A percentile compares a stretch with the other conserved stretches of the same genome.
Evolutionary conservation across 2,797 vertebrate genomes (phyloP).

Genomic region (Peromyscus melanophrys): DNA sequence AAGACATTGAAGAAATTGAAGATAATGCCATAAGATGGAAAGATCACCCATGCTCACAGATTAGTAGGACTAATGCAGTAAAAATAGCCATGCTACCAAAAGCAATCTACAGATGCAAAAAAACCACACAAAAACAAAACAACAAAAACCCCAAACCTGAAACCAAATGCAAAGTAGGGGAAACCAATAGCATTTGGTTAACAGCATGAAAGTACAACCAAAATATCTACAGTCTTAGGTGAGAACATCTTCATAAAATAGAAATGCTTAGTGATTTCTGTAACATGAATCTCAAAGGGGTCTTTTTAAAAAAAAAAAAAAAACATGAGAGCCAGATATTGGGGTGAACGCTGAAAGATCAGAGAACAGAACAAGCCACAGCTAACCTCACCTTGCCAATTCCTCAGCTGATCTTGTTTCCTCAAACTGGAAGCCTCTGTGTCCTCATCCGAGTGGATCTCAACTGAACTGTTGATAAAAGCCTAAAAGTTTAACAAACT

Average conservation of each 20-base stretch:
- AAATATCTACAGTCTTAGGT: not conserved
- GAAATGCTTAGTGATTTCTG: not conserved
- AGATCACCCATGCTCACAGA: not conserved
- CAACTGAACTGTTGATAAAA: no score
- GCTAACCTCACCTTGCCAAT: no score
- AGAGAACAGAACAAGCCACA: no score
- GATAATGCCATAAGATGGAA: not conserved
- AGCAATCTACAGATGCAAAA: not conserved
- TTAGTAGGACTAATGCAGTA: not conserved
- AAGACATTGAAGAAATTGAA: not conserved
- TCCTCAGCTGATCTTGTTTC: no score
- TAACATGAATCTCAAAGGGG: no score
- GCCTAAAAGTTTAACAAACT: no score
- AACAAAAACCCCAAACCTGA: not conserved
- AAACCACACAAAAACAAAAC: not conserved
- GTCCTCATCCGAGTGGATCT: no score
- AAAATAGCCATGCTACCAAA: not conserved
- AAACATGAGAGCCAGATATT: no score
- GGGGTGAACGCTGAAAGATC: no score
- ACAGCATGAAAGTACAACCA: not conserved
- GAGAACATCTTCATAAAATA: not conserved
- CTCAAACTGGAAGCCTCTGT: no score
- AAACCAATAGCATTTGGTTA: not conserved
- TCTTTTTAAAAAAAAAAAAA: no score
- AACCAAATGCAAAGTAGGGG: not conserved